These are phyloP conservation scores for Ailuropoda melanoleuca DNA, from an alignment of 2,113 vertebrate genomes.

Conservation along the genomic window DNA sequence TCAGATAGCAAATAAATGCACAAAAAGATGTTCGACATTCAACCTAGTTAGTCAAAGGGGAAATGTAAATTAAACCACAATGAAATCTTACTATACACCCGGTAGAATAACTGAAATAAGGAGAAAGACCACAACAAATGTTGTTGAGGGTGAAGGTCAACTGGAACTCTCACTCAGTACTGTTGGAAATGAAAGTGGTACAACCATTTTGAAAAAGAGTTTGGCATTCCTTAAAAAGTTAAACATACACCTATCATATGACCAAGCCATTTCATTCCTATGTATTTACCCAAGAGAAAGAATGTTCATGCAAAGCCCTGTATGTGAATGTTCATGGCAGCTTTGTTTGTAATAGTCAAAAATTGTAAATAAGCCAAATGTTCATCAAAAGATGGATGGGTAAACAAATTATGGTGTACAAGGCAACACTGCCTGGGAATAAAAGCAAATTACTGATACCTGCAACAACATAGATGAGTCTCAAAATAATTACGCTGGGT, in stretches of 20 bases:
- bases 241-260: background rate
- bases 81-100: background rate
- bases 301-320: background rate
- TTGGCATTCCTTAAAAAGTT: background rate
- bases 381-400: background rate
- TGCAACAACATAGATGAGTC: background rate
- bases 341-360: background rate
- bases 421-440: background rate
- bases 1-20: background rate
- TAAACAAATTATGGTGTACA: background rate
- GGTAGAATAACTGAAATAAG: background rate
- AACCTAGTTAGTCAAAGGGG: background rate
- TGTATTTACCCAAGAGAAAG: background rate
- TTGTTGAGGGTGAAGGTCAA: background rate
- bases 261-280: background rate
- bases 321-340: background rate
- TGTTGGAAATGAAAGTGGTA: background rate
- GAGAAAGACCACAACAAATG: background rate
- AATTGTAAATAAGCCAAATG: background rate
- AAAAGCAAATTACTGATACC: background rate
- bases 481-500: background rate
- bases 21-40: background rate
- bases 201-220: background rate
- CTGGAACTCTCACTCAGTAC: background rate
- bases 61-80: background rate